Percentiles rank a stretch among this genome's conserved stretches.
Evolutionary conservation across 2,797 vertebrate species (phyloP).

Genomic region (Rhinogobio ventralis): DNA sequence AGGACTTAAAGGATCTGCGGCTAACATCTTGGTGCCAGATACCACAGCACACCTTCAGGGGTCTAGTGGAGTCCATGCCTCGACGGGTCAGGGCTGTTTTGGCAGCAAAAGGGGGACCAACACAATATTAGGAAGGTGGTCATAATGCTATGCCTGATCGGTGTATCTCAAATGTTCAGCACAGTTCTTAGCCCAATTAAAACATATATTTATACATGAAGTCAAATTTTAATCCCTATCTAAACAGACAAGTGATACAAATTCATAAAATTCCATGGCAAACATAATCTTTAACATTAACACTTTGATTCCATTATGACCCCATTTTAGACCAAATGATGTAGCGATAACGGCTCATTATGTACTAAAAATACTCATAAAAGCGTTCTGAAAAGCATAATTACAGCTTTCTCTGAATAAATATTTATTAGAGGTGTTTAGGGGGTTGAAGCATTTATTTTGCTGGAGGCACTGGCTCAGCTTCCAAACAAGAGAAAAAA

Average conservation of each 20-base stretch:
- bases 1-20: too few species aligned
- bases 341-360: not conserved
- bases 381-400: not conserved
- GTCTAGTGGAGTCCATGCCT: too few species aligned
- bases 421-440: not conserved
- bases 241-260: not conserved
- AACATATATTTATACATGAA: not conserved
- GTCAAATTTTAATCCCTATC: not conserved
- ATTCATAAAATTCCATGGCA: not conserved
- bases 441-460: not conserved
- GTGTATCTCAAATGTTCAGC: not conserved
- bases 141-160: too few species aligned
- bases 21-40: too few species aligned
- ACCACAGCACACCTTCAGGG: too few species aligned
- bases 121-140: too few species aligned
- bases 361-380: not conserved
- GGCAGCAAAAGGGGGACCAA: too few species aligned
- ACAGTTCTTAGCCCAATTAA: not conserved
- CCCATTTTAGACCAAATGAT: not conserved
- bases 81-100: too few species aligned
- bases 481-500: not conserved
- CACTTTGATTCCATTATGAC: not conserved
- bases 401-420: conserved; percentile 7
- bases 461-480: not conserved
- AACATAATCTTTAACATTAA: not conserved